Percentiles rank a stretch among this genome's conserved stretches.
These are phyloP conservation scores for Bergia puertoricense DNA, from an alignment of 92 coral and sea anemone species.

Conservation along the genomic window DNA sequence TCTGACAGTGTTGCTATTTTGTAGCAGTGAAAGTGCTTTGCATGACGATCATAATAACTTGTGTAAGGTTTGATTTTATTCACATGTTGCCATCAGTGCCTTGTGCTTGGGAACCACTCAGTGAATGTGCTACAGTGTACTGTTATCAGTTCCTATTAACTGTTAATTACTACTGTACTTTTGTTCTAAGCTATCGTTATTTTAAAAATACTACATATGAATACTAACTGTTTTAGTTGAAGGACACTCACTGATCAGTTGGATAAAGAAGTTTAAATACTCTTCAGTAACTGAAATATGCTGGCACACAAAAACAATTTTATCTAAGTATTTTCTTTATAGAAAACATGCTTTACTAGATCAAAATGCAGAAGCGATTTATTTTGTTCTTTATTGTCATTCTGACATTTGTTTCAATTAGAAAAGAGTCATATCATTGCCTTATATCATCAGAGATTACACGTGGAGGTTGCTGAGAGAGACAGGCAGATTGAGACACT, in stretches of 20 bases:
- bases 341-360: background rate
- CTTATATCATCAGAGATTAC: constrained; percentile 61
- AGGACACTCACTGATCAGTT: background rate
- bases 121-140: constrained; percentile 19
- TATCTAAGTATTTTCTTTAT: too few species aligned
- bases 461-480: constrained; percentile 75
- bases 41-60: background rate
- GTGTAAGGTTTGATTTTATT: background rate
- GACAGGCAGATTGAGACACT: constrained; percentile 94
- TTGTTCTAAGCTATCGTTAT: background rate
- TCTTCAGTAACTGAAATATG: background rate
- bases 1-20: background rate
- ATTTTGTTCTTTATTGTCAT: too few species aligned
- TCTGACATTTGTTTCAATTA: too few species aligned
- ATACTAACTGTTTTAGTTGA: background rate
- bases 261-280: background rate
- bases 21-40: background rate
- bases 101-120: background rate
- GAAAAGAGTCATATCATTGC: too few species aligned
- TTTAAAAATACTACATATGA: background rate
- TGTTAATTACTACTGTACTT: background rate
- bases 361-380: background rate
- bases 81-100: background rate
- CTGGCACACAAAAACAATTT: too few species aligned
- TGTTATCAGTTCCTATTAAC: background rate